Evolutionary conservation across 1,140 invertebrate species (phyloP).

Genomic region (Planococcus citri): DNA sequence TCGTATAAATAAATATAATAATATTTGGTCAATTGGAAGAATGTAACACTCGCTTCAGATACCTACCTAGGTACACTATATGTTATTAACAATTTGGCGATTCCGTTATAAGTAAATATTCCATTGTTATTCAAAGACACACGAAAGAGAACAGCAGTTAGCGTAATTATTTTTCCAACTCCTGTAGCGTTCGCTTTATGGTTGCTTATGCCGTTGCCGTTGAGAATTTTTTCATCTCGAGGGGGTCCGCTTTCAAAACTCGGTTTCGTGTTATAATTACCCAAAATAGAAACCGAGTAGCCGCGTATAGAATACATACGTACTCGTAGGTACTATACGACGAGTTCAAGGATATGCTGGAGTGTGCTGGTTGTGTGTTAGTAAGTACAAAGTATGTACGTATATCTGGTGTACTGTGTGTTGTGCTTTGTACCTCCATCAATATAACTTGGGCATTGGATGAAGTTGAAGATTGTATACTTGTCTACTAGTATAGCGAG

Average conservation of each 20-base stretch:
- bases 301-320: no score
- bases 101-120: constrained; percentile 4
- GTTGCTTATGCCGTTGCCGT: not conserved
- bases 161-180: not conserved
- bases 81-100: not conserved
- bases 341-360: no score
- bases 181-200: not conserved
- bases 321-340: no score
- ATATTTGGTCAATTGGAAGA: not conserved
- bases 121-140: not conserved
- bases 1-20: no score
- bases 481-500: no score
- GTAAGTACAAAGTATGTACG: no score
- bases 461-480: no score
- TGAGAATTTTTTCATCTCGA: not conserved
- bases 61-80: no score
- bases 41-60: not conserved
- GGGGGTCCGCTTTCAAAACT: not conserved
- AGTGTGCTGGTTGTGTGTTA: no score
- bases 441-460: no score
- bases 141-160: not conserved
- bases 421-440: no score
- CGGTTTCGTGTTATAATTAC: not conserved
- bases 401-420: no score
- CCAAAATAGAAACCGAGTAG: not conserved